Conservation (phyloP, 2,113 vertebrate species). For the Macrotus californicus region DNA sequence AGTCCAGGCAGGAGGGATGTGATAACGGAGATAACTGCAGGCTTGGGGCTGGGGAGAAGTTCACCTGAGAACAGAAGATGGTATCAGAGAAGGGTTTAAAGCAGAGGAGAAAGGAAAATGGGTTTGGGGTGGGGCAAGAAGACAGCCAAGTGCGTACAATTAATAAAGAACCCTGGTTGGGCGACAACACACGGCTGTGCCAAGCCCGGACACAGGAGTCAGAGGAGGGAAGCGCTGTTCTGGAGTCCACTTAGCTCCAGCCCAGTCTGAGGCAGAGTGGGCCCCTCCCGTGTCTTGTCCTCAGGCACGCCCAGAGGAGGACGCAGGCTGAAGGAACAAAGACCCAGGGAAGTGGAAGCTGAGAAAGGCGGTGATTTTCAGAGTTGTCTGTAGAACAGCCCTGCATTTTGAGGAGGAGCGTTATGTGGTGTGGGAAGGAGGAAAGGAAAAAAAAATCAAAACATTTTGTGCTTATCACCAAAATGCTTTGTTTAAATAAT, state of each 20-base stretch:
- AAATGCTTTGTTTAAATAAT: conserved; percentile 70
- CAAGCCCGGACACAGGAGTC: neutral
- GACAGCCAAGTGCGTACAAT: neutral
- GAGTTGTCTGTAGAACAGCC: neutral
- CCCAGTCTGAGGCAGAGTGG: neutral
- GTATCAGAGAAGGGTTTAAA: neutral
- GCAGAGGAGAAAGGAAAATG: neutral
- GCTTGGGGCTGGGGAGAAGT: neutral
- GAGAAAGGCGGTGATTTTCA: neutral
- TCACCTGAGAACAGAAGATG: neutral
- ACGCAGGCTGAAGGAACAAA: neutral
- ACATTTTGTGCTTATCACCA: conserved; percentile 45
- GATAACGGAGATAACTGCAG: neutral
- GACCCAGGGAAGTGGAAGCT: neutral
- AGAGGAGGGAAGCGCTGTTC: neutral
- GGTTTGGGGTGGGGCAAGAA: neutral
- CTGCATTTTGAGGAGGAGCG: neutral
- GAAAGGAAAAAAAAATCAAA: neutral
- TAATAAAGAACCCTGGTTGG: neutral
- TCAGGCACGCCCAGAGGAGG: neutral
- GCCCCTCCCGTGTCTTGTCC: neutral
- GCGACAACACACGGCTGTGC: neutral
- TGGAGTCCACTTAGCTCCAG: neutral
- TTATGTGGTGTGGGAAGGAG: neutral
- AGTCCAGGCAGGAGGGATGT: neutral